A percentile compares a stretch with the other conserved stretches of the same genome.
phyloP scores from a whole-genome alignment of 2,797 vertebrate species.

The Remorina albescens region DNA sequence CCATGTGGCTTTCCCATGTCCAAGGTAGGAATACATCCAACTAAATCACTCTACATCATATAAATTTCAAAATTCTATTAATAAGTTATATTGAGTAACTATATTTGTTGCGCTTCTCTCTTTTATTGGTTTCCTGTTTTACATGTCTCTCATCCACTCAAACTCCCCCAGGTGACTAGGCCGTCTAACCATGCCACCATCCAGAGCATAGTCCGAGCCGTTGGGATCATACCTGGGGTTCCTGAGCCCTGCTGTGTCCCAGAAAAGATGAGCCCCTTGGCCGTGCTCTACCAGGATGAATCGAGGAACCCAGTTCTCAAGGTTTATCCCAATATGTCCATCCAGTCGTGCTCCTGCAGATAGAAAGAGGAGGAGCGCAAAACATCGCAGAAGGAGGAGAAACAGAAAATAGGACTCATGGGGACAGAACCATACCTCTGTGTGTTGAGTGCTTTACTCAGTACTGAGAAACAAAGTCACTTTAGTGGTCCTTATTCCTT shows the following conservation, averaged over 20 bases:
- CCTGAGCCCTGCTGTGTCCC: slow-evolving; percentile 96
- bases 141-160: not conserved
- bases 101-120: not conserved
- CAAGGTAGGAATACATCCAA: slow-evolving; percentile 86
- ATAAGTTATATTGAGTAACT: not conserved
- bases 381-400: slow-evolving; percentile 26
- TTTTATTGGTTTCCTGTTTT: slow-evolving; percentile 6
- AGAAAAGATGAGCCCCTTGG: slow-evolving; percentile 92
- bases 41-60: not conserved
- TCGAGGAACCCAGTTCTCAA: slow-evolving; percentile 92
- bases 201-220: slow-evolving; percentile 96
- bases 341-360: slow-evolving; percentile 94
- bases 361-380: slow-evolving; percentile 71
- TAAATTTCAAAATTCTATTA: not conserved
- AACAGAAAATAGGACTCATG: slow-evolving; percentile 50
- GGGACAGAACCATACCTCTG: slow-evolving; percentile 60
- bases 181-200: slow-evolving; percentile 98
- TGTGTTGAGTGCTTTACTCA: slow-evolving; percentile 55
- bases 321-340: slow-evolving; percentile 95
- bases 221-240: slow-evolving; percentile 94
- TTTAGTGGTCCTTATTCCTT: slow-evolving; percentile 52
- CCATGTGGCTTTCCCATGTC: slow-evolving; percentile 95
- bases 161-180: slow-evolving; percentile 83
- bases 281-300: slow-evolving; percentile 93
- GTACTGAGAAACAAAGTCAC: slow-evolving; percentile 55